Percentiles rank a stretch among this genome's conserved stretches.
phyloP scores from a whole-genome alignment of 1,140 invertebrate species.

The Eumeta japonica region DNA sequence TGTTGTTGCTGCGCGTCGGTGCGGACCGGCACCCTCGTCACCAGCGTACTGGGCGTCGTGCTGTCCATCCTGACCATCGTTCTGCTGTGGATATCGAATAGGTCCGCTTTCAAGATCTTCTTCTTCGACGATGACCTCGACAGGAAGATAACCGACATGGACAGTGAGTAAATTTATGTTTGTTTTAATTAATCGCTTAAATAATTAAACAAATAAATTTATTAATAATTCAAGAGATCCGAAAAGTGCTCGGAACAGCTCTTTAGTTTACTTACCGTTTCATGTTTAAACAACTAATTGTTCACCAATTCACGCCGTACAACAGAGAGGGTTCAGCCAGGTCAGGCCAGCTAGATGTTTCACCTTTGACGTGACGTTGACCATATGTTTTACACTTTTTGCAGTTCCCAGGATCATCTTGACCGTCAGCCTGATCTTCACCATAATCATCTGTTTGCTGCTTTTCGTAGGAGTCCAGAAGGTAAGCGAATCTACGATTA shows the following conservation, averaged over 20 bases:
- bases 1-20: constrained; percentile 70
- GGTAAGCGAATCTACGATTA: too few relatives aligned
- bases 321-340: too few relatives aligned
- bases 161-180: constrained; percentile 58
- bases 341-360: too few relatives aligned
- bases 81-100: constrained; percentile 31
- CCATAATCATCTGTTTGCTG: constrained; percentile 71
- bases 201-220: too few relatives aligned
- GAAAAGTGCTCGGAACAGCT: too few relatives aligned
- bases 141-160: constrained; percentile 53
- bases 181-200: constrained; percentile 42
- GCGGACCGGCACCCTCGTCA: constrained; percentile 66
- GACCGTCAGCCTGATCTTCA: constrained; percentile 78
- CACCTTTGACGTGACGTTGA: too few relatives aligned
- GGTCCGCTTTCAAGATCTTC: constrained; percentile 67
- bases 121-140: constrained; percentile 61
- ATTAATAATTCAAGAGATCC: too few relatives aligned
- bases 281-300: too few relatives aligned
- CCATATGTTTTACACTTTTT: too few relatives aligned
- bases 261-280: too few relatives aligned
- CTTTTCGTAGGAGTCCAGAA: constrained; percentile 73
- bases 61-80: constrained; percentile 57
- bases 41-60: constrained; percentile 63
- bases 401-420: constrained; percentile 73
- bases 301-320: too few relatives aligned